A percentile compares a stretch with the other conserved stretches of the same genome.
phyloP scores from a whole-genome alignment of 2,113 vertebrate genomes.

The Psophia crepitans region DNA sequence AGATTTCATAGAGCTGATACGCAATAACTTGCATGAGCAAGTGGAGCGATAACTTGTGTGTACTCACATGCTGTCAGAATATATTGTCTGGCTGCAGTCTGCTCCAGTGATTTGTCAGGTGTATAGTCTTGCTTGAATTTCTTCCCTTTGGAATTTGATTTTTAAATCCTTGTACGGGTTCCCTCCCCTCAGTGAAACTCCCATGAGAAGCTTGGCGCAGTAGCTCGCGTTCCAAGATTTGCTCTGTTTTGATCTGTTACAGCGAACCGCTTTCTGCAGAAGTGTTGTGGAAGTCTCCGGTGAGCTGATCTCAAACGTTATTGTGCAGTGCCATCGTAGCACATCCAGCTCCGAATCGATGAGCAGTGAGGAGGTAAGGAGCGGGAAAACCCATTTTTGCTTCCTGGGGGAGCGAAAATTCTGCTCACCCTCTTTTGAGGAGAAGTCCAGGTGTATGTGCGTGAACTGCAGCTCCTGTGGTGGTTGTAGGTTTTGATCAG shows the following conservation, averaged over 20 bases:
- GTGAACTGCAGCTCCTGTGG: neutral
- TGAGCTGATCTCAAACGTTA: neutral
- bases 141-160: neutral
- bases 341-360: slow-evolving; percentile 45
- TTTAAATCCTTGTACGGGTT: neutral
- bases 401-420: neutral
- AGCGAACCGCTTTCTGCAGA: slow-evolving; percentile 56
- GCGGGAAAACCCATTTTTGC: neutral
- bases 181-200: neutral
- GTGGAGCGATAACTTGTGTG: neutral
- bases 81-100: neutral
- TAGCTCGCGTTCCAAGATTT: neutral
- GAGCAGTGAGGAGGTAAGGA: slow-evolving; percentile 74
- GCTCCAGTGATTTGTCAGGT: neutral
- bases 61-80: neutral
- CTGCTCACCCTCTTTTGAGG: neutral
- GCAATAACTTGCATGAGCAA: neutral
- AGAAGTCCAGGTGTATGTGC: neutral
- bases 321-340: slow-evolving; percentile 32
- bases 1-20: neutral
- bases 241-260: neutral
- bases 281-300: slow-evolving; percentile 30
- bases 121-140: neutral
- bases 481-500: neutral
- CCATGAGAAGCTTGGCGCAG: neutral